Conservation (phyloP, 2,113 vertebrate species). For the Antennarius striatus region DNA sequence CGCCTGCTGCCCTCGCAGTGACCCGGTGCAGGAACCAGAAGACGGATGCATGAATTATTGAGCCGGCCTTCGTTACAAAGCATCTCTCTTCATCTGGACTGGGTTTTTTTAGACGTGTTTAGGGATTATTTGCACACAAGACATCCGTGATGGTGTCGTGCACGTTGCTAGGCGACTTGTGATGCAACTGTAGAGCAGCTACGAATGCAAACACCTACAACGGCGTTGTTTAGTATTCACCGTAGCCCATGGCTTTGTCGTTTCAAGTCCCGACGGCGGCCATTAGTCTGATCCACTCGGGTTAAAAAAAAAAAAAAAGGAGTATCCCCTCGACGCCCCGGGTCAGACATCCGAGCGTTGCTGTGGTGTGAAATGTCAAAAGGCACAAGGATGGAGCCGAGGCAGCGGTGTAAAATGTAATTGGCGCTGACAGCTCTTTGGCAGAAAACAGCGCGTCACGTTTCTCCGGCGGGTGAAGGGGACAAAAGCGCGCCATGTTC, state of each 20-base stretch:
- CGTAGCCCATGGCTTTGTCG: not conserved
- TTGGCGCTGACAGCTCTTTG: constrained; percentile 69
- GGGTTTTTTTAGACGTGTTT: constrained; percentile 7
- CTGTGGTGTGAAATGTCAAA: constrained; percentile 59
- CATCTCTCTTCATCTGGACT: not conserved
- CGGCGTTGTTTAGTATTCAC: not conserved
- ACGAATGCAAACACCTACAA: constrained; percentile 38
- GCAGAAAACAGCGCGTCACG: constrained; percentile 73
- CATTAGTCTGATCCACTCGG: not conserved
- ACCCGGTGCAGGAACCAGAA: not conserved
- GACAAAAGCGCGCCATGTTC: constrained; percentile 62
- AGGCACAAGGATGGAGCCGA: constrained; percentile 42
- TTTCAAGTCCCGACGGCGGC: not conserved
- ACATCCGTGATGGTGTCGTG: constrained; percentile 19
- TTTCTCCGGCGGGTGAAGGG: constrained; percentile 55
- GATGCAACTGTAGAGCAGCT: constrained; percentile 41
- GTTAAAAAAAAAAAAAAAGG: not conserved
- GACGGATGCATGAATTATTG: constrained; percentile 1
- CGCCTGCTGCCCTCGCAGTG: not conserved
- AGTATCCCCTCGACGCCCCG: constrained; percentile 24
- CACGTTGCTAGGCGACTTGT: constrained; percentile 42
- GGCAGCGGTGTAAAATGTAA: constrained; percentile 67
- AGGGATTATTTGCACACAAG: constrained; percentile 7
- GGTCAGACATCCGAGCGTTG: constrained; percentile 11
- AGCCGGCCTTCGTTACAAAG: not conserved